A percentile compares a stretch with the other conserved stretches of the same genome.
Evolutionary conservation across 1,140 invertebrate genomes (phyloP).

Genomic region (Drosophila kepulauana): DNA sequence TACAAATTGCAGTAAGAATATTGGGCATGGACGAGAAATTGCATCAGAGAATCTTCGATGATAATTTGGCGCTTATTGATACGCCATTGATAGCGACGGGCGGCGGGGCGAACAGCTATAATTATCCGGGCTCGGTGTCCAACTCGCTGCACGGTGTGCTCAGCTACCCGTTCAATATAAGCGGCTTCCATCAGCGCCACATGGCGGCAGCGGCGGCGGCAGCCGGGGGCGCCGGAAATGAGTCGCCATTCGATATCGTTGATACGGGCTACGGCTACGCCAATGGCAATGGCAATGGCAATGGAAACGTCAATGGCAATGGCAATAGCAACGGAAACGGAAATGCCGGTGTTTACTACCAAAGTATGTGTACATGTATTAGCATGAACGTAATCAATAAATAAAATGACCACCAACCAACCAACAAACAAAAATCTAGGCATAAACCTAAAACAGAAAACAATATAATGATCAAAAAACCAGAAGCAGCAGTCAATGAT

Average conservation of each 20-base stretch:
- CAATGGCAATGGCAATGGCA: slow-evolving; percentile 49
- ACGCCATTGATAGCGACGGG: slow-evolving; percentile 81
- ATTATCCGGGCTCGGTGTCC: slow-evolving; percentile 77
- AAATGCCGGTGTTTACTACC: slow-evolving; percentile 81
- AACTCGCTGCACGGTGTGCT: slow-evolving; percentile 75
- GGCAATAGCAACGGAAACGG: slow-evolving; percentile 71
- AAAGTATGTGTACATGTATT: slow-evolving; percentile 83
- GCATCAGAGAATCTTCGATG: slow-evolving; percentile 85
- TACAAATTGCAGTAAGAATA: slow-evolving; percentile 83
- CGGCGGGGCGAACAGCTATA: slow-evolving; percentile 68
- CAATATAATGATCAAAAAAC: slow-evolving; percentile 13
- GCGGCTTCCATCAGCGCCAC: slow-evolving; percentile 82
- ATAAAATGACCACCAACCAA: slow-evolving; percentile 45
- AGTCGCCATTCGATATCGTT: slow-evolving; percentile 78
- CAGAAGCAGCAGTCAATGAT: slow-evolving; percentile 10
- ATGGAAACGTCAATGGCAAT: slow-evolving; percentile 48
- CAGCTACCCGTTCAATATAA: slow-evolving; percentile 84
- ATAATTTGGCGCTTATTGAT: slow-evolving; percentile 84
- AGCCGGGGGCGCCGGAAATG: slow-evolving; percentile 71
- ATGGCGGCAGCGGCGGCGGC: slow-evolving; percentile 67
- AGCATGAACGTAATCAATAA: slow-evolving; percentile 79
- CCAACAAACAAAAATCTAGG: slow-evolving; percentile 28
- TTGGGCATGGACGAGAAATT: slow-evolving; percentile 85
- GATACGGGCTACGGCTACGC: slow-evolving; percentile 76
- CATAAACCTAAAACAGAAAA: slow-evolving; percentile 31